Percentiles rank a stretch among this genome's conserved stretches.
These are phyloP conservation scores for Lates calcarifer DNA, from an alignment of 2,113 vertebrate species.

Conservation along the genomic window DNA sequence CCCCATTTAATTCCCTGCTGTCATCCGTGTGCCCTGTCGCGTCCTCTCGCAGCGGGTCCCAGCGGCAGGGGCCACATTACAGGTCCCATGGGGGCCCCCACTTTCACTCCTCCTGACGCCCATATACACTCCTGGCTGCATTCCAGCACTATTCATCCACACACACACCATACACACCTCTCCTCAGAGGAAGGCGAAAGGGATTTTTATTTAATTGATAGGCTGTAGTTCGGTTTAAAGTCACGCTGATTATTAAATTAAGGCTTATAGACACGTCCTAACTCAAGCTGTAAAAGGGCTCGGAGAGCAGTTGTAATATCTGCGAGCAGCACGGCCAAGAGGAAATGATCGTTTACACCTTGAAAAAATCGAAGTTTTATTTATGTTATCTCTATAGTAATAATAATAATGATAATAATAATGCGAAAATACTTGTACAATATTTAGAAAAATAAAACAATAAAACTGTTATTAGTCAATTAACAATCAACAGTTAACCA, in stretches of 20 bases:
- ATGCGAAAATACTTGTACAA: background rate
- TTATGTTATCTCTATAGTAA: background rate
- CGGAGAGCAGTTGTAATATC: background rate
- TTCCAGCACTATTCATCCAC: constrained; percentile 84
- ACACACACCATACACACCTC: constrained; percentile 56
- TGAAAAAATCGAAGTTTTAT: background rate
- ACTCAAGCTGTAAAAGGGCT: constrained; percentile 17
- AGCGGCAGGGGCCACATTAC: constrained; percentile 79
- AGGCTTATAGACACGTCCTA: background rate
- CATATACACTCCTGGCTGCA: constrained; percentile 85
- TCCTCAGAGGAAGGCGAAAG: constrained; percentile 54
- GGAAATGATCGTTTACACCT: background rate
- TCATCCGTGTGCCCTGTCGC: constrained; percentile 73
- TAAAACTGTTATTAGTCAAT: background rate
- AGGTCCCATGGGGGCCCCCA: constrained; percentile 83
- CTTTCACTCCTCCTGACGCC: constrained; percentile 83
- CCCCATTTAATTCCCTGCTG: constrained; percentile 81
- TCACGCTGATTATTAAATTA: constrained; percentile 53
- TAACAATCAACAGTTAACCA: background rate
- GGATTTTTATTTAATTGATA: constrained; percentile 61
- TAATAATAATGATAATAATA: background rate
- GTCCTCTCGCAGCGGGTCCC: constrained; percentile 80
- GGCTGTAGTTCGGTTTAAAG: constrained; percentile 49
- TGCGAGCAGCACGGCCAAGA: background rate
- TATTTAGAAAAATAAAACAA: background rate